Conservation (phyloP, 2,888 invertebrate species). For the Steinernema hermaphroditum region DNA sequence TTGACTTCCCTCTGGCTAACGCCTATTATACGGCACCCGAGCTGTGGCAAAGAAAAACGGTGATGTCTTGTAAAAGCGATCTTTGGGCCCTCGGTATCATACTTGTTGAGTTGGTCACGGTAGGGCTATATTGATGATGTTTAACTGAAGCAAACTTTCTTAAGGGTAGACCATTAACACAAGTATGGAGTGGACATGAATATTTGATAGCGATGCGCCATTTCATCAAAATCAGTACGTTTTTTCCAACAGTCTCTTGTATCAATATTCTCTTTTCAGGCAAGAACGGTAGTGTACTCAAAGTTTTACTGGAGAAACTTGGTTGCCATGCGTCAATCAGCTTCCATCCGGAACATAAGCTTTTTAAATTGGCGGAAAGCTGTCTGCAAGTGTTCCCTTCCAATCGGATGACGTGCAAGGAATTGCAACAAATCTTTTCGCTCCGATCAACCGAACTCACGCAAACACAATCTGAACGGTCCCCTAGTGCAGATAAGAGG, state of each 20-base stretch:
- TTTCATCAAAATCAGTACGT: too few relatives aligned
- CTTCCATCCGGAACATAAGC: background rate
- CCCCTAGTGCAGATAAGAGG: constrained; percentile 25
- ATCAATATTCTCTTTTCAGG: constrained; percentile 33
- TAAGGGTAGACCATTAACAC: constrained; percentile 38
- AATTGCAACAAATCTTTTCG: constrained; percentile 29
- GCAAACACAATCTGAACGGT: background rate
- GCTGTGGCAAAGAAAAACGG: background rate
- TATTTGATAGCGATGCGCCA: background rate
- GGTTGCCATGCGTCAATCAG: too few relatives aligned
- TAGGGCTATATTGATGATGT: background rate
- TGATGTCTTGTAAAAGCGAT: constrained; percentile 78
- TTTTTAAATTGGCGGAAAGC: constrained; percentile 22
- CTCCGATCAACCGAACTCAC: background rate
- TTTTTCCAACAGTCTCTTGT: background rate
- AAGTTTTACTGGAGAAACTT: constrained; percentile 33
- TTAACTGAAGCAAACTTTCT: constrained; percentile 38
- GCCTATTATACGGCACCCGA: constrained; percentile 39
- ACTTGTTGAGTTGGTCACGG: constrained; percentile 78
- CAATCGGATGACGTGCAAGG: constrained; percentile 31
- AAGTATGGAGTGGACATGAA: constrained; percentile 24
- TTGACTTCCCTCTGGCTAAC: constrained; percentile 72
- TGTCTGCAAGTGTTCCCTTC: constrained; percentile 43
- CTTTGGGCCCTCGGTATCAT: constrained; percentile 93
- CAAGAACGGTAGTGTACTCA: constrained; percentile 33